Conservation (phyloP, 2,888 invertebrate species). For the Subacronicta megacephala region DNA sequence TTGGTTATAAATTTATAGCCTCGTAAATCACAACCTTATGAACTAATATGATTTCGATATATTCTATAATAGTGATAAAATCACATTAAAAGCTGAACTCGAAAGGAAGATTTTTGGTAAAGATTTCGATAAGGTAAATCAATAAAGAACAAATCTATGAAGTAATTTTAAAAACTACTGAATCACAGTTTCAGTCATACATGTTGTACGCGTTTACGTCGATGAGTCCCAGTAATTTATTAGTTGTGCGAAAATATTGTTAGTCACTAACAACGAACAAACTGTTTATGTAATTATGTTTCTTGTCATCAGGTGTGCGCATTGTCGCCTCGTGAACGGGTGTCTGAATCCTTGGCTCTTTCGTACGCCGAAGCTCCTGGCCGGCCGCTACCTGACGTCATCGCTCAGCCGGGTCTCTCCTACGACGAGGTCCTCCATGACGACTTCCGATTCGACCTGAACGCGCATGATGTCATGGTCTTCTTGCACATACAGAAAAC, state of each 20-base stretch:
- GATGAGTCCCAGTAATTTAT: background rate
- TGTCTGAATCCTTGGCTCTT: conserved; percentile 87
- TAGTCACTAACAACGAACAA: background rate
- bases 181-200: too few relatives aligned
- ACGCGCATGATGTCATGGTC: conserved; percentile 98
- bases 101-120: conserved; percentile 12
- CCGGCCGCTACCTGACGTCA: conserved; percentile 86
- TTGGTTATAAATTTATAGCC: conserved; percentile 41
- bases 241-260: too few relatives aligned
- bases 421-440: conserved; percentile 96
- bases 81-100: conserved; percentile 12
- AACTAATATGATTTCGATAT: conserved; percentile 28
- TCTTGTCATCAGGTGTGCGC: conserved; percentile 92
- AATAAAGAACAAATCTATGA: too few relatives aligned
- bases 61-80: conserved; percentile 26
- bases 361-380: conserved; percentile 87
- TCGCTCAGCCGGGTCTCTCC: conserved; percentile 92
- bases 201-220: background rate
- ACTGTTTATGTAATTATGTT: conserved; percentile 2
- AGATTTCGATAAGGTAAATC: background rate
- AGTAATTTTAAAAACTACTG: too few relatives aligned
- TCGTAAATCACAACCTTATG: conserved; percentile 35
- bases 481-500: conserved; percentile 99
- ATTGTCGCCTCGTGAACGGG: conserved; percentile 91
- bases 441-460: conserved; percentile 96